phyloP scores from a whole-genome alignment of 2,113 vertebrate species.

The Poeciliopsis occidentalis region DNA sequence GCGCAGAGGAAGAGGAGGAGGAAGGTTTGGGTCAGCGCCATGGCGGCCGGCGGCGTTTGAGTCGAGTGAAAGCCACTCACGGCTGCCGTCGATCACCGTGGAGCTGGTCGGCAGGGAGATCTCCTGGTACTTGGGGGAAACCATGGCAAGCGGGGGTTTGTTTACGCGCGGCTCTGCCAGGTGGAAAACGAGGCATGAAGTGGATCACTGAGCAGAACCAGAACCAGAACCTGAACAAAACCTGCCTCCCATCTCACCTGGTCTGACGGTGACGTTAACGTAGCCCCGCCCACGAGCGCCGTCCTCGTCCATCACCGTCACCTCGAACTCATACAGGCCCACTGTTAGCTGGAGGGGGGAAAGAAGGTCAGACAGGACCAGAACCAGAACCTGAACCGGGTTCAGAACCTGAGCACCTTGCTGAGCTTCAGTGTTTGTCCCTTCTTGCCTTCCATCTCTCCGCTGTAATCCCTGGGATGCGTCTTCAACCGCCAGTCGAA shows the following conservation, averaged over 20 bases:
- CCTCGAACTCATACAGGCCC: constrained; percentile 94
- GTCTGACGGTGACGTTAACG: constrained; percentile 96
- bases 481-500: constrained; percentile 94
- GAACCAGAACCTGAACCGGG: not conserved
- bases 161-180: constrained; percentile 93
- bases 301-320: constrained; percentile 83
- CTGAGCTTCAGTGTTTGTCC: constrained; percentile 88
- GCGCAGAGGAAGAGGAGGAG: constrained; percentile 20
- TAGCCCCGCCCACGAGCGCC: constrained; percentile 89
- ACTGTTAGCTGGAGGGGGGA: constrained; percentile 86
- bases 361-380: constrained; percentile 2
- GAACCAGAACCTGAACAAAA: not conserved
- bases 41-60: too few relatives aligned
- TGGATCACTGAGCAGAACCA: constrained; percentile 6
- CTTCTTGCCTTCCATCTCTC: constrained; percentile 92
- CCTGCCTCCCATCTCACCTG: constrained; percentile 79
- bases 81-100: constrained; percentile 95
- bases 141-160: constrained; percentile 90
- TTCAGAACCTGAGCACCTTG: constrained; percentile 77
- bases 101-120: constrained; percentile 95
- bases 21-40: not conserved
- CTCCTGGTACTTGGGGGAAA: constrained; percentile 92
- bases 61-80: constrained; percentile 85
- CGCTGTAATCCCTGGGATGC: constrained; percentile 92
- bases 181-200: constrained; percentile 46